phyloP scores from a whole-genome alignment of 2,888 invertebrate species.

The Pseudoips prasinana region DNA sequence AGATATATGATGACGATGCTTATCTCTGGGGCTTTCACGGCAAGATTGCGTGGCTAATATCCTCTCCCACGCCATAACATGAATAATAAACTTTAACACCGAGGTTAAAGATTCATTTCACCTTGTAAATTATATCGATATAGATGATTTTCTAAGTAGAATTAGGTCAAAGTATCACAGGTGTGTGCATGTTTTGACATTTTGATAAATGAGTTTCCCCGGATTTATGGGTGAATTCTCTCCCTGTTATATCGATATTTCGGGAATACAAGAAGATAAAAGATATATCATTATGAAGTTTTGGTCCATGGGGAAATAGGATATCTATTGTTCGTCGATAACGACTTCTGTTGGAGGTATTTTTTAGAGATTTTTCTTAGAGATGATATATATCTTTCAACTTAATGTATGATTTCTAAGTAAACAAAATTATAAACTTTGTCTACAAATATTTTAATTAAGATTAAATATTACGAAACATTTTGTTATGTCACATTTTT shows the following conservation, averaged over 20 bases:
- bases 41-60: constrained; percentile 29
- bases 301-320: too few species aligned
- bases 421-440: too few species aligned
- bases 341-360: too few species aligned
- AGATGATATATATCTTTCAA: too few species aligned
- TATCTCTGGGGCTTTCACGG: constrained; percentile 41
- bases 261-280: constrained; percentile 30
- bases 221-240: constrained; percentile 37
- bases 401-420: too few species aligned
- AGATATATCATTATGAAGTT: constrained; percentile 3
- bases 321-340: too few species aligned
- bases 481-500: too few species aligned
- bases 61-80: constrained; percentile 10
- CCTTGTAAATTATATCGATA: constrained; percentile 7
- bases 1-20: constrained; percentile 55
- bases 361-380: too few species aligned
- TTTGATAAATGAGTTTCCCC: constrained; percentile 49
- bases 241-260: constrained; percentile 42
- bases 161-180: constrained; percentile 51
- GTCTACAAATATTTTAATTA: too few species aligned
- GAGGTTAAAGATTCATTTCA: constrained; percentile 20
- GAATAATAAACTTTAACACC: constrained; percentile 24
- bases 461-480: too few species aligned
- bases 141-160: constrained; percentile 33
- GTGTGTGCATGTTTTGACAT: constrained; percentile 55